Evolutionary conservation across 92 coral and sea anemone genomes (phyloP), one percentile per base, ranked within the genome.

Genomic region (Siderastrea siderea): DNA sequence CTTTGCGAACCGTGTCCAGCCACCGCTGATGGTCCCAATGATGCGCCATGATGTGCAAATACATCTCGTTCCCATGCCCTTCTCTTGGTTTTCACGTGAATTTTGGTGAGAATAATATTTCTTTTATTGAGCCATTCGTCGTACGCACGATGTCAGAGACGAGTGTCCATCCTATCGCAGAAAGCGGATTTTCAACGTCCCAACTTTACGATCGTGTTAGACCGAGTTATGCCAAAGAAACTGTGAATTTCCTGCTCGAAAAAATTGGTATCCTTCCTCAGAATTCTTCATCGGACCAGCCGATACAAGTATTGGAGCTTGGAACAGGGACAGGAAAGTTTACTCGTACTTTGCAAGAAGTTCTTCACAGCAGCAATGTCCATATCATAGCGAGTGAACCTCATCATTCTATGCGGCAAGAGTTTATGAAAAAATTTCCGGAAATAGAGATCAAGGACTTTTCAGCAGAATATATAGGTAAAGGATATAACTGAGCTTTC

Each of bases 321-420:
- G 98, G 99, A 15, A 81, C 98, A 10, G 99, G 99, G 4, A 96
- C 99, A 9, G 99, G 99, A 47, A 92, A 86, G 75, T 96, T 96
- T 47, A 96, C 99, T 12, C 79, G 91, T n/a, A 90, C 71, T 1
- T 74, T 93, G 85, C 44, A 72, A 17, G 84, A 88, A 19, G 94
- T 85, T 12, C 91, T 96, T 68, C 83, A 70, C 3, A 76, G 61
- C 9, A 84, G 58, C 13, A 45, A 79, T n/a, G 62, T 87, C 47
- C 59, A 88, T 19, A 87, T 87, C 79, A 78, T 89, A 44, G 86
- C 99, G 4, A 94, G 96, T 15, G 97, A 96, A 63, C 90, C 99
- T 3, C 44, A 75, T 3, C 73, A 77, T 8, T 90, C 84, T 10
- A 94, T 92, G 99, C 91, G 95, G 47, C 93, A 90, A 15, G 86